Percentiles rank a stretch among this genome's conserved stretches.
Evolutionary conservation across 2,888 invertebrate species (phyloP).

Genomic region (Agrotis segetum): DNA sequence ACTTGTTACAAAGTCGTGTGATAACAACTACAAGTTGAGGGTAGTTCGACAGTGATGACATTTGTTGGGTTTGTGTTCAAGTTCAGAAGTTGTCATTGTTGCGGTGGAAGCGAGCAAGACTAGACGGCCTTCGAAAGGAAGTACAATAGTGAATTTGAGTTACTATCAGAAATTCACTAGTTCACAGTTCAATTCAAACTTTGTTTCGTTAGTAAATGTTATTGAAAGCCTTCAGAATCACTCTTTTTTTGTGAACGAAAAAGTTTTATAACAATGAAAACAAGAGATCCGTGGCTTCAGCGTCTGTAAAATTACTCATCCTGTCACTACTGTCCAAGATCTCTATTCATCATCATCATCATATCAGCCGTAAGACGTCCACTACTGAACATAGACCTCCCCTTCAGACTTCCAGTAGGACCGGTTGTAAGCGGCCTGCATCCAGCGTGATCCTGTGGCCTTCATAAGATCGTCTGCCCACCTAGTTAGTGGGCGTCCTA

Average conservation of each 20-base stretch:
- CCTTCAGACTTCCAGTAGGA: too few relatives aligned
- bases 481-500: too few relatives aligned
- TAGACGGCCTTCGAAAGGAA: neutral
- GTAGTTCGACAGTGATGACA: conserved; percentile 23
- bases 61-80: conserved; percentile 13
- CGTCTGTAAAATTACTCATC: neutral
- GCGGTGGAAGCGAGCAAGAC: conserved; percentile 2
- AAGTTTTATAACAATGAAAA: neutral
- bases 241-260: neutral
- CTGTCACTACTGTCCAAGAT: neutral
- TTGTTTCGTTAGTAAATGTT: neutral
- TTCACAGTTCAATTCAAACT: neutral
- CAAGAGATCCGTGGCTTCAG: neutral
- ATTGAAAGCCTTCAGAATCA: neutral
- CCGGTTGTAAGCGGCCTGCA: too few relatives aligned
- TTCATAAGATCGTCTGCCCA: too few relatives aligned
- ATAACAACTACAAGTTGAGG: conserved; percentile 32
- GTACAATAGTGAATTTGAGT: neutral
- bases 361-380: too few relatives aligned
- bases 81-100: conserved; percentile 22
- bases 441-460: too few relatives aligned
- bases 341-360: too few relatives aligned
- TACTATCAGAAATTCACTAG: neutral
- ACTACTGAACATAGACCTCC: too few relatives aligned
- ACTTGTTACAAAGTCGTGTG: conserved; percentile 18